These are phyloP conservation scores for Acleris sparsana DNA, from an alignment of 2,888 invertebrate genomes.

Conservation along the genomic window DNA sequence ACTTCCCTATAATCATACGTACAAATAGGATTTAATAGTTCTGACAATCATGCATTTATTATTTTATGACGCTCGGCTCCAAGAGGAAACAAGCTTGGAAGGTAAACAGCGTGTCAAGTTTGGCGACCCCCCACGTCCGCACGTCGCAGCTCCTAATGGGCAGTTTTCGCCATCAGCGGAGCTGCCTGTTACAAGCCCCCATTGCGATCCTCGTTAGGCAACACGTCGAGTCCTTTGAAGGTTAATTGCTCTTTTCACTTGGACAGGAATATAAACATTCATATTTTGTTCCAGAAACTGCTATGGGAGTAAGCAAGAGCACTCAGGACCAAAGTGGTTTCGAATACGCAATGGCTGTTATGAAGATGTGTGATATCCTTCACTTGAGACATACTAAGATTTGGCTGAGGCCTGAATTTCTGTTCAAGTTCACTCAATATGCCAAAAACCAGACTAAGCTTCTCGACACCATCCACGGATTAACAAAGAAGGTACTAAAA, in stretches of 20 bases:
- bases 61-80: conserved; percentile 12
- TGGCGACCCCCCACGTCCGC: conserved; percentile 72
- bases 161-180: conserved; percentile 65
- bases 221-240: conserved; percentile 58
- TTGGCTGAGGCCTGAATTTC: conserved; percentile 89
- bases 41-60: conserved; percentile 17
- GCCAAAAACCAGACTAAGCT: conserved; percentile 89
- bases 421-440: conserved; percentile 90
- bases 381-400: conserved; percentile 92
- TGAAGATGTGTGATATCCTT: conserved; percentile 95
- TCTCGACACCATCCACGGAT: conserved; percentile 89
- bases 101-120: conserved; percentile 50
- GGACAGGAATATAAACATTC: conserved; percentile 18
- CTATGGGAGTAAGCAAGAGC: conserved; percentile 93
- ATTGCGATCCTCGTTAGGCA: conserved; percentile 61
- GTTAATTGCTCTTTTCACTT: conserved; percentile 58
- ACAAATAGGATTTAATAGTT: conserved; percentile 21
- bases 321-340: conserved; percentile 92
- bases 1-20: conserved; percentile 33
- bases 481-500: conserved; percentile 90
- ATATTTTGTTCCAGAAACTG: conserved; percentile 86
- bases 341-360: conserved; percentile 94
- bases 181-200: conserved; percentile 49
- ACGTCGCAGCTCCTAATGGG: conserved; percentile 65
- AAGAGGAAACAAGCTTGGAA: conserved; percentile 27